These are phyloP conservation scores for Paraescarpia echinospica DNA, from an alignment of 1,140 invertebrate species.

Conservation along the genomic window DNA sequence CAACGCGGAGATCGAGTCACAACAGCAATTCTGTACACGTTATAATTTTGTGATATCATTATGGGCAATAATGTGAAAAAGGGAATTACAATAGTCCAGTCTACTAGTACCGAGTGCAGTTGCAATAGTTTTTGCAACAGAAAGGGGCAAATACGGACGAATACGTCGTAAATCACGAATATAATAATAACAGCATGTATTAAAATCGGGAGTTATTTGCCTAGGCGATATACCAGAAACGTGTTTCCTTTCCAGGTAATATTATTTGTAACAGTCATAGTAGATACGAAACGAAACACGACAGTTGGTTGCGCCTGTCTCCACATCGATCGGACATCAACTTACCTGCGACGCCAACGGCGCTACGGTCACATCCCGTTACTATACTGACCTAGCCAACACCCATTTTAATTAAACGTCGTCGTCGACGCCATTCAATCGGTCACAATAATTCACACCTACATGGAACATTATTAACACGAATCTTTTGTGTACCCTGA, in stretches of 20 bases:
- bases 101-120: no score
- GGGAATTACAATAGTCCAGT: no score
- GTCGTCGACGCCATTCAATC: background rate
- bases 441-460: slow-evolving; percentile 5
- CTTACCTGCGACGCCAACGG: no score
- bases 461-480: background rate
- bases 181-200: background rate
- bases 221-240: background rate
- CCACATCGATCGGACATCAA: background rate
- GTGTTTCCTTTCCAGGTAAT: background rate
- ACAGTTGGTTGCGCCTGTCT: background rate
- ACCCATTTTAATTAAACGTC: background rate
- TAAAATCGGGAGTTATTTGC: background rate
- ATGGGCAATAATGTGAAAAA: no score
- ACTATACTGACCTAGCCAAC: background rate
- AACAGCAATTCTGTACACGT: no score
- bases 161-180: no score
- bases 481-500: background rate
- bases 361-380: background rate
- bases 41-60: no score
- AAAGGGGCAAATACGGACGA: no score
- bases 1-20: no score
- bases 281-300: background rate
- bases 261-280: background rate
- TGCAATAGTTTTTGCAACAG: no score